Conservation (phyloP, 2,888 invertebrate species). For the Napeogenes inachia region DNA sequence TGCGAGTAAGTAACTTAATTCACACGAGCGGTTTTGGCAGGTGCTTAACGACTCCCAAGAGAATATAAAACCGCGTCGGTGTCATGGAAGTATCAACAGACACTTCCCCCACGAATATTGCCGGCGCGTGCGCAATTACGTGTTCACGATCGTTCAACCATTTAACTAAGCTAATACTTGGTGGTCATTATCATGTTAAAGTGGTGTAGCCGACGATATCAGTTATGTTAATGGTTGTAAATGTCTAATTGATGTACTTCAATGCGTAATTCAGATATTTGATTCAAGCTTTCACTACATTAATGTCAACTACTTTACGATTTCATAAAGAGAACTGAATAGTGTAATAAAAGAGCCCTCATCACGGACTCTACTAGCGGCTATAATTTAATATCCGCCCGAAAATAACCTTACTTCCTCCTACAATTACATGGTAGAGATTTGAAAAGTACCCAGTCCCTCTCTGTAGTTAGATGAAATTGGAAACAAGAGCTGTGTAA, state of each 20-base stretch:
- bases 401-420: constrained; percentile 65
- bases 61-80: constrained; percentile 43
- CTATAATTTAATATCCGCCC: constrained; percentile 76
- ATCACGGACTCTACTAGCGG: constrained; percentile 56
- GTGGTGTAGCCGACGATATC: constrained; percentile 12
- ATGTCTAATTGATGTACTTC: background rate
- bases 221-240: constrained; percentile 10
- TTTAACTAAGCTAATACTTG: constrained; percentile 22
- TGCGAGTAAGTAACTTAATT: constrained; percentile 10
- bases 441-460: constrained; percentile 14
- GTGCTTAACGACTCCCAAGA: constrained; percentile 16
- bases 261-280: background rate
- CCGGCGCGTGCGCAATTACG: constrained; percentile 67
- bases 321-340: constrained; percentile 13
- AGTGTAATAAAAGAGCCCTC: constrained; percentile 60
- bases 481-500: constrained; percentile 22
- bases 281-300: background rate
- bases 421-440: constrained; percentile 36
- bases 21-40: constrained; percentile 24
- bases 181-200: constrained; percentile 22
- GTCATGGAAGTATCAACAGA: constrained; percentile 25
- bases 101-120: constrained; percentile 43
- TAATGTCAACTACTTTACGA: constrained; percentile 8
- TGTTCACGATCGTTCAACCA: constrained; percentile 38
- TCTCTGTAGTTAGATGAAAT: constrained; percentile 5